phyloP scores from a whole-genome alignment of 1,140 invertebrate genomes.

The Monomorium pharaonis region DNA sequence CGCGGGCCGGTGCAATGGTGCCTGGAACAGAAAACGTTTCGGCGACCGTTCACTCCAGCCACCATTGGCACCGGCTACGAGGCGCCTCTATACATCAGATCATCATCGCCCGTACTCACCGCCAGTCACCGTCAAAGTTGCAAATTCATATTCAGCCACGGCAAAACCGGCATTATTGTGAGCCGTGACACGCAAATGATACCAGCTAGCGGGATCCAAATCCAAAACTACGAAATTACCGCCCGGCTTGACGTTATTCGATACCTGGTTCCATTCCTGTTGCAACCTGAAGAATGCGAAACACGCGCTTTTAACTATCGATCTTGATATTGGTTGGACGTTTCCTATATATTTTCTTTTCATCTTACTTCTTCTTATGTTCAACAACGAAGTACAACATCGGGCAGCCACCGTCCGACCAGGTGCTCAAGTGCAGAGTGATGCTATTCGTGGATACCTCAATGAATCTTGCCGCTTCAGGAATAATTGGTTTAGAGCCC shows the following conservation, averaged over 20 bases:
- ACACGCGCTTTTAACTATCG: neutral
- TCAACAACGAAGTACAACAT: constrained; percentile 98
- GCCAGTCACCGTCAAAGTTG: constrained; percentile 96
- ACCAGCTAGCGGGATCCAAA: constrained; percentile 96
- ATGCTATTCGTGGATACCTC: constrained; percentile 96
- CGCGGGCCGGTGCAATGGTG: constrained; percentile 96
- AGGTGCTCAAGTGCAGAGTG: constrained; percentile 95
- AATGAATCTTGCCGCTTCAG: constrained; percentile 95
- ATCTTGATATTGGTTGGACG: neutral
- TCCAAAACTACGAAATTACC: constrained; percentile 96
- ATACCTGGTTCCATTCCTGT: constrained; percentile 96
- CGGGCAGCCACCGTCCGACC: constrained; percentile 97
- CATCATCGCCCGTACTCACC: constrained; percentile 86
- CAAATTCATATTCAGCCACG: constrained; percentile 97
- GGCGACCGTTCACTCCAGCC: constrained; percentile 75
- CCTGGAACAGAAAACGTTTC: constrained; percentile 90
- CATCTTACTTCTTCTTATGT: constrained; percentile 95
- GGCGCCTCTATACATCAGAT: constrained; percentile 60
- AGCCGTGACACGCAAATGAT: constrained; percentile 95
- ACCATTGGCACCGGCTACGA: constrained; percentile 84
- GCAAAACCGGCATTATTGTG: constrained; percentile 98
- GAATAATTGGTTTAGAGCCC: constrained; percentile 95
- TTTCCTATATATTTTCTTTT: neutral
- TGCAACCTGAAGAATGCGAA: constrained; percentile 86
- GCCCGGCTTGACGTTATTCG: constrained; percentile 95